Percentiles rank a stretch among this genome's conserved stretches.
phyloP scores from a whole-genome alignment of 2,113 vertebrate species.

The Gambusia affinis region DNA sequence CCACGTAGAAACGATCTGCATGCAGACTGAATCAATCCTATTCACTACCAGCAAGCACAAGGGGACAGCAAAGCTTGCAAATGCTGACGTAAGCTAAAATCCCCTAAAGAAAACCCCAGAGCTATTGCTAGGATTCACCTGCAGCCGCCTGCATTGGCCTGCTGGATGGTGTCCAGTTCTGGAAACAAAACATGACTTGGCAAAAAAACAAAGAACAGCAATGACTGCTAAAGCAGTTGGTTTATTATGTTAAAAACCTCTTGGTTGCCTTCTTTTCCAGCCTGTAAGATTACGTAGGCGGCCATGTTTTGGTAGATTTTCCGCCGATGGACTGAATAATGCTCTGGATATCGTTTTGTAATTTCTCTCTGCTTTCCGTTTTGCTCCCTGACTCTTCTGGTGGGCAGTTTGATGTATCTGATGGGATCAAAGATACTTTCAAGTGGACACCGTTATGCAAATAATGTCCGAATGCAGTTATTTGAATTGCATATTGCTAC shows the following conservation, averaged over 20 bases:
- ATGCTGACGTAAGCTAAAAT: constrained; percentile 38
- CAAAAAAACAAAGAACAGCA: neutral
- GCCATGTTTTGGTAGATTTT: too few relatives aligned
- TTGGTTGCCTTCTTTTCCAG: too few relatives aligned
- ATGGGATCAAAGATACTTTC: too few relatives aligned
- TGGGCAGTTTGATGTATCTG: too few relatives aligned
- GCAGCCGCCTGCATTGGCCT: constrained; percentile 32
- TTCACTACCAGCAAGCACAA: constrained; percentile 5
- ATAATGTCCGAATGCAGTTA: too few relatives aligned
- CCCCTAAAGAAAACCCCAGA: constrained; percentile 6
- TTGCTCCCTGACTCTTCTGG: too few relatives aligned
- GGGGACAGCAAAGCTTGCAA: constrained; percentile 1
- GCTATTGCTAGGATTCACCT: constrained; percentile 51
- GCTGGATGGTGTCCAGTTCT: constrained; percentile 16
- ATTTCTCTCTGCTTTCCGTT: too few relatives aligned
- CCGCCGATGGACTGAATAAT: too few relatives aligned
- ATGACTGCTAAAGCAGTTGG: neutral
- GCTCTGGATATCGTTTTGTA: too few relatives aligned
- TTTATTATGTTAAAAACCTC: neutral
- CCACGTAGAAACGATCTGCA: constrained; percentile 2
- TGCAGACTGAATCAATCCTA: constrained; percentile 6
- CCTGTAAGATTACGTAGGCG: too few relatives aligned
- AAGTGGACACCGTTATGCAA: too few relatives aligned
- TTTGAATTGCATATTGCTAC: neutral
- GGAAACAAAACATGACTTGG: constrained; percentile 7